Conservation (phyloP, 2,113 vertebrate species). For the Pogona vitticeps region DNA sequence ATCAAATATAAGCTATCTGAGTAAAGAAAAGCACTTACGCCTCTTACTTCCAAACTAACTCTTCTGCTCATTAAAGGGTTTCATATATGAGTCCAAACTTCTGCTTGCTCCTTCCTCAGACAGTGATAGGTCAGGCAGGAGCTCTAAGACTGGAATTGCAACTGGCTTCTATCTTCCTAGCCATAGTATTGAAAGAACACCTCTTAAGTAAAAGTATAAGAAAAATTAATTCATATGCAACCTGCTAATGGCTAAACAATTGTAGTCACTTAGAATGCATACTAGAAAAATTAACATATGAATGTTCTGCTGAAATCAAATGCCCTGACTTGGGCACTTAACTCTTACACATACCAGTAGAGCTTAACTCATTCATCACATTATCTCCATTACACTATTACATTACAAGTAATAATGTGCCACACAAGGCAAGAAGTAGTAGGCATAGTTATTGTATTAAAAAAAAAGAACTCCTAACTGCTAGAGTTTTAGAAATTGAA, state of each 20-base stretch:
- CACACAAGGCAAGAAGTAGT: not conserved
- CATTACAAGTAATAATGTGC: not conserved
- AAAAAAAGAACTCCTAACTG: not conserved
- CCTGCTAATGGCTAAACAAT: not conserved
- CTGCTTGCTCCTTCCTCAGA: not conserved
- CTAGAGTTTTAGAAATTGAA: not conserved
- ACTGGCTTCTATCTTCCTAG: not conserved
- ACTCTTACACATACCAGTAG: not conserved
- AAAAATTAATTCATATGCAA: not conserved
- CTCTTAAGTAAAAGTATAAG: not conserved
- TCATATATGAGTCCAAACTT: not conserved
- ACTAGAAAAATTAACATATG: not conserved
- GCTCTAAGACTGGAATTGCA: not conserved
- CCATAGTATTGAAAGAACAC: slow-evolving; percentile 1
- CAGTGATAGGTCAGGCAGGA: not conserved
- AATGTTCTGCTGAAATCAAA: not conserved
- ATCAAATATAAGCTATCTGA: not conserved
- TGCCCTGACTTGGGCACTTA: not conserved
- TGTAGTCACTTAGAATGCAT: not conserved
- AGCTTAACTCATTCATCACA: not conserved
- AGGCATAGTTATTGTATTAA: not conserved
- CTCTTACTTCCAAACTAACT: not conserved
- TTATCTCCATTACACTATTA: not conserved
- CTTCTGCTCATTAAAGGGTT: not conserved
- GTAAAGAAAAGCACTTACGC: not conserved